Conservation (phyloP, 1,140 invertebrate species). For the Oedothorax gibbosus region DNA sequence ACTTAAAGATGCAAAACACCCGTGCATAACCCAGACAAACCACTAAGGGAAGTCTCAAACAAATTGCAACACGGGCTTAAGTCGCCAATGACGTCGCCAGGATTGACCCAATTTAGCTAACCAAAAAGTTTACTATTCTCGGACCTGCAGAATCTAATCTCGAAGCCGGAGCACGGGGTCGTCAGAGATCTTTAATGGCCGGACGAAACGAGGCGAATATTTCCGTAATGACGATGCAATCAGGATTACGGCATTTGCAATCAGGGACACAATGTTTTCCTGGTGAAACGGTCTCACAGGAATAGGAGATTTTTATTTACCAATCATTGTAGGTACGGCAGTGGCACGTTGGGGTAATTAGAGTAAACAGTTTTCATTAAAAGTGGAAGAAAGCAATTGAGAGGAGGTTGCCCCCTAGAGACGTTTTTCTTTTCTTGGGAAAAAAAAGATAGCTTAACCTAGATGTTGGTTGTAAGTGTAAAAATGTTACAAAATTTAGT, state of each 20-base stretch:
- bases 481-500: no score
- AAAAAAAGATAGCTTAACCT: no score
- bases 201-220: constrained; percentile 30
- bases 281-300: constrained; percentile 17
- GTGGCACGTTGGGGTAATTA: constrained; percentile 30
- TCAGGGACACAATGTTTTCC: no score
- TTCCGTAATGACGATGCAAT: constrained; percentile 53
- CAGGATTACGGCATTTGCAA: constrained; percentile 43
- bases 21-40: no score
- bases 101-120: constrained; percentile 46
- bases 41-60: neutral
- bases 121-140: constrained; percentile 38
- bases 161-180: constrained; percentile 31
- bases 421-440: no score
- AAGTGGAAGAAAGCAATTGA: neutral
- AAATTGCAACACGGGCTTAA: constrained; percentile 18
- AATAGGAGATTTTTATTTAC: constrained; percentile 40
- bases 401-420: no score
- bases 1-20: no score
- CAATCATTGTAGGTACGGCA: constrained; percentile 17
- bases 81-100: constrained; percentile 34
- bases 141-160: constrained; percentile 23
- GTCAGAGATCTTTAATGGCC: constrained; percentile 18
- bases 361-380: constrained; percentile 50
- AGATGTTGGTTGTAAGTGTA: no score